These are phyloP conservation scores for Caenorhabditis zanzibari DNA, from an alignment of 2,888 invertebrate species.

Conservation along the genomic window DNA sequence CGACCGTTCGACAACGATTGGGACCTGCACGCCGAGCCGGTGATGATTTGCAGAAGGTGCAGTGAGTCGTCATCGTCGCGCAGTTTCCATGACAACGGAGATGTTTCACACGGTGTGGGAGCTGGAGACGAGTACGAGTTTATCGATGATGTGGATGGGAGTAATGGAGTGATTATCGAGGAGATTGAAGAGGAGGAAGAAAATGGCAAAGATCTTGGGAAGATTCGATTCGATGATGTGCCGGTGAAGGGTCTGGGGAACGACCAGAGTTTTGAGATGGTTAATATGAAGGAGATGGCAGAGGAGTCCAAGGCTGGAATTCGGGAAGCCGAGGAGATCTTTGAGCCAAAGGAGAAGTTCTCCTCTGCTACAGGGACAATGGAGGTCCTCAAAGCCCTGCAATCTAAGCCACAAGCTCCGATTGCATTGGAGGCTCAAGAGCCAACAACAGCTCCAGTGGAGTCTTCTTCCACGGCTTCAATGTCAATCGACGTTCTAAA, in stretches of 20 bases:
- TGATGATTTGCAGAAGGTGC: conserved; percentile 12
- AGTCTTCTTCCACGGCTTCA: too few species aligned
- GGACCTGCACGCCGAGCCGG: conserved; percentile 15
- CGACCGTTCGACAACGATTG: conserved; percentile 21
- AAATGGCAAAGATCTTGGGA: background rate
- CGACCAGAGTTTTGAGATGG: conserved; percentile 31
- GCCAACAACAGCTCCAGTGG: too few species aligned
- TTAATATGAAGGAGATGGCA: conserved; percentile 12
- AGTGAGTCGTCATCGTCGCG: background rate
- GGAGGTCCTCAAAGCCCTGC: too few species aligned
- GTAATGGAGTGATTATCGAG: conserved; percentile 45
- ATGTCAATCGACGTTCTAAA: too few species aligned
- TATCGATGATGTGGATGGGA: conserved; percentile 7
- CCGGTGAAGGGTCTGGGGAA: conserved; percentile 31
- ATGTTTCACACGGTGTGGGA: background rate
- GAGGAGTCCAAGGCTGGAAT: too few species aligned
- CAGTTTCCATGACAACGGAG: conserved; percentile 28
- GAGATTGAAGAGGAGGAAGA: conserved; percentile 46
- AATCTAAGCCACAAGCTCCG: too few species aligned
- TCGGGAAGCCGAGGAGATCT: background rate
- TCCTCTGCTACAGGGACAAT: too few species aligned
- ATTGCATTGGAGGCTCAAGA: too few species aligned
- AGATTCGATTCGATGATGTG: conserved; percentile 36
- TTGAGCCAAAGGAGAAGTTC: background rate
- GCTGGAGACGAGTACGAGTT: conserved; percentile 13